phyloP scores from a whole-genome alignment of 1,140 invertebrate genomes.

The Gryllus bimaculatus region DNA sequence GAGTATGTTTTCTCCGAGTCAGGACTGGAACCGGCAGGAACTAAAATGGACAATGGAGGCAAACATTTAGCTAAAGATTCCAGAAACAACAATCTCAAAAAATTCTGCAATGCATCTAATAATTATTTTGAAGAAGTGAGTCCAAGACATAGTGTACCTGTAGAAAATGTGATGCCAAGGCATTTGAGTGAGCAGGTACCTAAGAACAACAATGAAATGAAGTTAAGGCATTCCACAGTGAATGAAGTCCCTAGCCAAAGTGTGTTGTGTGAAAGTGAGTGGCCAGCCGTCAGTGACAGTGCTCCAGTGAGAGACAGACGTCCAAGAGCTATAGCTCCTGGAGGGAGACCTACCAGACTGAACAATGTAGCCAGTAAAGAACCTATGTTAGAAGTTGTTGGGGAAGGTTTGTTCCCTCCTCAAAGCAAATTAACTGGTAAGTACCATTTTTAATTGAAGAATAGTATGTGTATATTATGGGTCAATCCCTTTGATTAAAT shows the following conservation, averaged over 20 bases:
- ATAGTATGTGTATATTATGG: too few relatives aligned
- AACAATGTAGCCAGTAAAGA: constrained; percentile 4
- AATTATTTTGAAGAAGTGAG: constrained; percentile 1
- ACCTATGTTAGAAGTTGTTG: background rate
- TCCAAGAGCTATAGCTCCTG: background rate
- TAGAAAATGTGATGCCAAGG: background rate
- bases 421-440: background rate
- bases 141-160: constrained; percentile 7
- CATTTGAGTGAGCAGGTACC: background rate
- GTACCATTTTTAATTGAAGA: background rate
- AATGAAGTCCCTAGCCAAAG: constrained; percentile 9
- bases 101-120: background rate
- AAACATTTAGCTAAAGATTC: constrained; percentile 7
- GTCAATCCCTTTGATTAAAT: too few relatives aligned
- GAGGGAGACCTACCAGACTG: constrained; percentile 11
- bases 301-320: background rate
- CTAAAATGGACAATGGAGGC: background rate
- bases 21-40: background rate
- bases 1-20: constrained; percentile 18
- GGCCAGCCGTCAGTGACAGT: constrained; percentile 11
- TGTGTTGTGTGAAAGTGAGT: constrained; percentile 7
- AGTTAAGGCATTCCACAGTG: background rate
- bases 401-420: constrained; percentile 3
- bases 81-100: constrained; percentile 10
- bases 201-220: background rate